Percentiles rank a stretch among this genome's conserved stretches.
Conservation (phyloP, 2,113 vertebrate species). For the Gavialis gangeticus region DNA sequence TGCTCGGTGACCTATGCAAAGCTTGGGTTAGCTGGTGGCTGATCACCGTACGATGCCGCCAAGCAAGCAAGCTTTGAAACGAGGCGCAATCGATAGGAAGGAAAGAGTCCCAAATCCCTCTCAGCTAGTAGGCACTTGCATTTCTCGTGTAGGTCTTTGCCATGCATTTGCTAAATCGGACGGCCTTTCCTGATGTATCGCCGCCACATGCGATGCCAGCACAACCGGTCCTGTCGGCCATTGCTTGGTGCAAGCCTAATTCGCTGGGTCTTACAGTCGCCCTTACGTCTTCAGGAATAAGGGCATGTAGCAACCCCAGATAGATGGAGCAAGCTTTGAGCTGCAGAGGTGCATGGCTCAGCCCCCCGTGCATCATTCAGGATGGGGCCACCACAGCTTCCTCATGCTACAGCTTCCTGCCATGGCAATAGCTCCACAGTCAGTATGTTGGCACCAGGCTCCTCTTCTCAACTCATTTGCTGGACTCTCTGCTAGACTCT, state of each 20-base stretch:
- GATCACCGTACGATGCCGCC: neutral
- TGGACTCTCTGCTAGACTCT: neutral
- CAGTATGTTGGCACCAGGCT: neutral
- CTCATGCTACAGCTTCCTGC: neutral
- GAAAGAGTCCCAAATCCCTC: neutral
- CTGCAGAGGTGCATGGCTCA: neutral
- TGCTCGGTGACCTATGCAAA: accelerated
- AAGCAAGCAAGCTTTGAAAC: neutral
- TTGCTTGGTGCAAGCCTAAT: neutral
- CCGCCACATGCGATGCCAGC: neutral
- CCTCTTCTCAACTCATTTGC: neutral
- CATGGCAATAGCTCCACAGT: neutral
- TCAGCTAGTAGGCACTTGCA: neutral
- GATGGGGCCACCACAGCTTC: neutral
- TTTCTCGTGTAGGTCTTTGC: neutral
- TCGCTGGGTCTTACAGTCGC: neutral
- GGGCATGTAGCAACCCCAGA: too few species aligned
- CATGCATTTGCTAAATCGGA: neutral
- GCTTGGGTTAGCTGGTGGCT: accelerated
- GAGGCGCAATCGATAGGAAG: neutral
- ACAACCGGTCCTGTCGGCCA: neutral
- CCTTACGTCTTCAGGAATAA: too few species aligned
- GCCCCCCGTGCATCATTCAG: neutral
- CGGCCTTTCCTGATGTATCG: neutral
- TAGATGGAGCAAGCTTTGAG: accelerated